A percentile compares a stretch with the other conserved stretches of the same genome.
Evolutionary conservation across 2,113 vertebrate species (phyloP).

Genomic region (Percina caprodes): DNA sequence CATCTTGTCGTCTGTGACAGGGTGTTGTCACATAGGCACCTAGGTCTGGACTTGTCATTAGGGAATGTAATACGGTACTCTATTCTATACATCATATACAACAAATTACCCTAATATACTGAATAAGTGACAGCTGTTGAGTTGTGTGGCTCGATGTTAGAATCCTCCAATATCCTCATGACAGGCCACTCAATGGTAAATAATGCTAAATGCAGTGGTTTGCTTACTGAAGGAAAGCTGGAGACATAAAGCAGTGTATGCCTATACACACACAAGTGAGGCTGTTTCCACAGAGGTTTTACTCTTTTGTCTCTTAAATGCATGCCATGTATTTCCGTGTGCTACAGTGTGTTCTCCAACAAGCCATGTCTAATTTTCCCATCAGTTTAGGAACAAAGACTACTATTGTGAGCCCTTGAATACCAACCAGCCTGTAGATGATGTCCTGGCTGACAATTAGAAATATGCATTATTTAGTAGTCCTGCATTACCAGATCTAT

Average conservation of each 20-base stretch:
- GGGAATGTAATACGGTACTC: neutral
- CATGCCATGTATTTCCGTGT: conserved; percentile 11
- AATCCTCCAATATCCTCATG: neutral
- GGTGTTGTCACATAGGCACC: conserved; percentile 31
- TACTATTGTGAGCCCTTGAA: conserved; percentile 15
- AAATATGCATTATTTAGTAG: conserved; percentile 55
- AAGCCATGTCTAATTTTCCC: conserved; percentile 16
- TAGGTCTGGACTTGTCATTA: conserved; percentile 25
- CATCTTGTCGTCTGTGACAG: conserved; percentile 50
- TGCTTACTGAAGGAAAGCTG: neutral
- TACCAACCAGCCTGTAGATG: conserved; percentile 17
- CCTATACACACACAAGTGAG: too few species aligned
- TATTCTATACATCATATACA: neutral
- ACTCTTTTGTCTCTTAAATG: conserved; percentile 6
- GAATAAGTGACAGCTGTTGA: conserved; percentile 41
- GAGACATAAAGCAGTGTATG: neutral
- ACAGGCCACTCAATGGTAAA: conserved; percentile 11
- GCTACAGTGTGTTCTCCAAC: conserved; percentile 25
- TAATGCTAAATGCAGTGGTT: neutral
- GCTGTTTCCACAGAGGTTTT: conserved; percentile 5
- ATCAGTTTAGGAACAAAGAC: conserved; percentile 16
- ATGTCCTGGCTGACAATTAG: conserved; percentile 42
- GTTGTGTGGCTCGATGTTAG: neutral
- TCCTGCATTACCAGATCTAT: too few species aligned
- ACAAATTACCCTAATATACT: conserved; percentile 17